Percentiles rank a stretch among this genome's conserved stretches.
These are phyloP conservation scores for Andrena haemorrhoa DNA, from an alignment of 2,888 invertebrate species.

Conservation along the genomic window DNA sequence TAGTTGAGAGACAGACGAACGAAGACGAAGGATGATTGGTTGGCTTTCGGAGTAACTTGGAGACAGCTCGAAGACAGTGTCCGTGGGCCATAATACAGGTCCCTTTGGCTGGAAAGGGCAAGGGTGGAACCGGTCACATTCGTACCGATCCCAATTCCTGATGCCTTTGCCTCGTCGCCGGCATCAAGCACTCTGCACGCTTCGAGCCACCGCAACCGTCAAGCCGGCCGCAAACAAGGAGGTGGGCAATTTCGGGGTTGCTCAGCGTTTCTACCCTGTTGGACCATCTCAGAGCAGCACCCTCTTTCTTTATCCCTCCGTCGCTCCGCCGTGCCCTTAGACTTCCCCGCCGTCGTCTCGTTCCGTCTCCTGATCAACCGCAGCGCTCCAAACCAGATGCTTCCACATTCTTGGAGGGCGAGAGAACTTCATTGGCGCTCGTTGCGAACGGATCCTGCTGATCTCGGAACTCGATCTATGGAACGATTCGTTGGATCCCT, in stretches of 20 bases:
- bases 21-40: slow-evolving; percentile 61
- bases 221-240: slow-evolving; percentile 77
- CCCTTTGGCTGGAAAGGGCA: not conserved
- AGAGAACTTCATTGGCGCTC: slow-evolving; percentile 37
- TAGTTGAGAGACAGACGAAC: slow-evolving; percentile 60
- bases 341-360: not conserved
- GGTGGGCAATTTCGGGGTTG: slow-evolving; percentile 77
- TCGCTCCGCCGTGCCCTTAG: not conserved
- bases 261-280: slow-evolving; percentile 77
- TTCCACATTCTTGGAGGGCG: slow-evolving; percentile 39
- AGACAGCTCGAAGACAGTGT: slow-evolving; percentile 52
- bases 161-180: slow-evolving; percentile 48
- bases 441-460: slow-evolving; percentile 29
- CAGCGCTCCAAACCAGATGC: slow-evolving; percentile 66
- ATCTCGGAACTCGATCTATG: slow-evolving; percentile 31
- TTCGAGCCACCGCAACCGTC: slow-evolving; percentile 39
- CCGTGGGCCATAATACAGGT: slow-evolving; percentile 25
- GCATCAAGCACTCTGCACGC: slow-evolving; percentile 33
- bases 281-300: slow-evolving; percentile 29
- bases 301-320: not conserved
- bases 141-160: slow-evolving; percentile 65
- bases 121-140: slow-evolving; percentile 47
- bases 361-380: slow-evolving; percentile 60
- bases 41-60: slow-evolving; percentile 46
- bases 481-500: slow-evolving; percentile 32